These are phyloP conservation scores for Orchesella flavescens DNA, from an alignment of 2,888 invertebrate species.

Conservation along the genomic window DNA sequence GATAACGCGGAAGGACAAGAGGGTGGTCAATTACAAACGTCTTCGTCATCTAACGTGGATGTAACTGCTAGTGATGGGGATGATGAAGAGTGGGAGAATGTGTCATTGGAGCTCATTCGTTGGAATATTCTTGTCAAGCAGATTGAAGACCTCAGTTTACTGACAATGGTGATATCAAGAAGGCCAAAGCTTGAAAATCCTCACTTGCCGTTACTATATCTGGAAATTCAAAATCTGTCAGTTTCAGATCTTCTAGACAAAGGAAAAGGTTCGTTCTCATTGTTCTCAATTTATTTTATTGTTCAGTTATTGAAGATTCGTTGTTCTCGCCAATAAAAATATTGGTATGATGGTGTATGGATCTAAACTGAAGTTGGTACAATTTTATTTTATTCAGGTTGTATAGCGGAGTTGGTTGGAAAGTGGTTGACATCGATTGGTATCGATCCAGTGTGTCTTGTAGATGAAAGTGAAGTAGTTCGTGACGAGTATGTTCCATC, in stretches of 20 bases:
- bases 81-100: slow-evolving; percentile 84
- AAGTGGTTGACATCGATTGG: slow-evolving; percentile 88
- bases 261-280: slow-evolving; percentile 74
- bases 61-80: slow-evolving; percentile 38
- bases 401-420: slow-evolving; percentile 90
- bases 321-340: no score
- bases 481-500: slow-evolving; percentile 42
- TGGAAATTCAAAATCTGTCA: slow-evolving; percentile 72
- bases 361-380: no score
- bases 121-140: slow-evolving; percentile 91
- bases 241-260: slow-evolving; percentile 74
- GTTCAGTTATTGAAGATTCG: no score
- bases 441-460: slow-evolving; percentile 78
- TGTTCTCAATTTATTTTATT: neutral
- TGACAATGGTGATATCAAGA: slow-evolving; percentile 80
- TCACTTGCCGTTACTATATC: slow-evolving; percentile 58
- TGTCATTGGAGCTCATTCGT: slow-evolving; percentile 88
- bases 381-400: slow-evolving; percentile 77
- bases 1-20: neutral
- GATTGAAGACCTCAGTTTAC: slow-evolving; percentile 88
- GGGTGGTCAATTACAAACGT: neutral
- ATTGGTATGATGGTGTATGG: no score
- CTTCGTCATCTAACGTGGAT: neutral
- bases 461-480: slow-evolving; percentile 73
- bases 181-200: slow-evolving; percentile 60